These are phyloP conservation scores for Adelges cooleyi DNA, from an alignment of 1,140 invertebrate genomes.

Conservation along the genomic window DNA sequence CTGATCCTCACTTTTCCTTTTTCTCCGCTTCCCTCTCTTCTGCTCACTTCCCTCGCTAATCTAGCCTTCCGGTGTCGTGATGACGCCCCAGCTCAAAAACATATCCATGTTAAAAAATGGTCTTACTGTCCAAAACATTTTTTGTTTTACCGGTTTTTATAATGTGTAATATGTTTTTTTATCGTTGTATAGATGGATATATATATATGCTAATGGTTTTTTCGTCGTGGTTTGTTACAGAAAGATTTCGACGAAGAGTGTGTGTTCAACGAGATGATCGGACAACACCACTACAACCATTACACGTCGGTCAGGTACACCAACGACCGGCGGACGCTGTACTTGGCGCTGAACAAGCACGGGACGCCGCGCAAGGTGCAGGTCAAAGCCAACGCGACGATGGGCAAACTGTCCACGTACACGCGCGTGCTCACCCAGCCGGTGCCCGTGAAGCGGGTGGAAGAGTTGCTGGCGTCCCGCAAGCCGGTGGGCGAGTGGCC, in stretches of 20 bases:
- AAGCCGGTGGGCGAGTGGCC: not conserved
- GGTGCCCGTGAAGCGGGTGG: conserved; percentile 46
- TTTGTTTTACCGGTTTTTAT: too few relatives aligned
- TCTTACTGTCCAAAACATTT: too few relatives aligned
- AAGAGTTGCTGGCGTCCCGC: conserved; percentile 39
- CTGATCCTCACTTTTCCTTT: too few relatives aligned
- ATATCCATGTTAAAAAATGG: too few relatives aligned
- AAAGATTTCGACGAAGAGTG: conserved; percentile 68
- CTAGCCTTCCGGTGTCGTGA: too few relatives aligned
- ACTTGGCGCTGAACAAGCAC: conserved; percentile 58
- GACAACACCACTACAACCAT: conserved; percentile 71
- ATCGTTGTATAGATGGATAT: not conserved
- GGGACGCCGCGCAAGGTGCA: conserved; percentile 58
- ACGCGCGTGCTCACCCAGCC: conserved; percentile 54
- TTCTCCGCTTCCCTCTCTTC: too few relatives aligned
- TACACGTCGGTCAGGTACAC: conserved; percentile 67
- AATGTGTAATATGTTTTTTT: too few relatives aligned
- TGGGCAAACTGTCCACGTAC: conserved; percentile 59
- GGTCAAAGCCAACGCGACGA: conserved; percentile 49
- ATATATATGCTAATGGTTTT: not conserved
- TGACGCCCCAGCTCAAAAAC: too few relatives aligned
- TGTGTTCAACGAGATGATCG: conserved; percentile 72
- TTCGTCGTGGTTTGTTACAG: conserved; percentile 46
- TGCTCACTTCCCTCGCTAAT: too few relatives aligned
- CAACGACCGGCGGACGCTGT: conserved; percentile 53